Conservation (phyloP, 2,113 vertebrate genomes). For the Psettodes erumei region DNA sequence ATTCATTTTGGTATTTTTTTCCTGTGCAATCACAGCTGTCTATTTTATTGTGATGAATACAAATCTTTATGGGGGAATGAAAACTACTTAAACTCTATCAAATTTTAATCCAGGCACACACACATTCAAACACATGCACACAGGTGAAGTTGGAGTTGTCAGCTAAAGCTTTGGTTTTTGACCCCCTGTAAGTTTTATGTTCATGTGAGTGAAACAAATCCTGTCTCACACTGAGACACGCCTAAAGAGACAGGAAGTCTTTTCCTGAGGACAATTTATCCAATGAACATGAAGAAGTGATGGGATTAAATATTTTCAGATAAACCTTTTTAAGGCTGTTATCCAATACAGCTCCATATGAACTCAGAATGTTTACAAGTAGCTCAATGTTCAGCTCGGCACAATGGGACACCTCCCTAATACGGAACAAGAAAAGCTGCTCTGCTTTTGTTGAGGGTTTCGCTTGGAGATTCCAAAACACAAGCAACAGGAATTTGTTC, state of each 20-base stretch:
- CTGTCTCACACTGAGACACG: conserved; percentile 33
- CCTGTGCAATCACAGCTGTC: not conserved
- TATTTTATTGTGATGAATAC: not conserved
- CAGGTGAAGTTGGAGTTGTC: not conserved
- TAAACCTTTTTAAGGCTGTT: conserved; percentile 1
- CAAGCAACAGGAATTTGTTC: conserved; percentile 30
- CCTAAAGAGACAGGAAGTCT: conserved; percentile 35
- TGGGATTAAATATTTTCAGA: conserved; percentile 54
- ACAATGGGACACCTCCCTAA: conserved; percentile 29
- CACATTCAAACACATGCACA: not conserved
- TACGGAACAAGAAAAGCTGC: conserved; percentile 41
- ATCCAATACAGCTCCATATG: conserved; percentile 7
- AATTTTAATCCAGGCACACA: not conserved
- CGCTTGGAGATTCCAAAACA: conserved; percentile 54
- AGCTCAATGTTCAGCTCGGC: conserved; percentile 7
- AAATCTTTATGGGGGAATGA: not conserved
- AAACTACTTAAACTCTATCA: not conserved
- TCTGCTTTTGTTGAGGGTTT: conserved; percentile 13
- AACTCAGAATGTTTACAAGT: conserved; percentile 21
- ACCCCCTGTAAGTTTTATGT: conserved; percentile 9
- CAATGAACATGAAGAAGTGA: conserved; percentile 60
- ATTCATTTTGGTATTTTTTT: not conserved
- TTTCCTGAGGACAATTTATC: conserved; percentile 51
- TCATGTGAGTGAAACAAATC: not conserved
- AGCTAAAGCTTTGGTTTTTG: not conserved